Conservation (phyloP, 37 sponge, comb jelly and placozoan species). For the Cladorhizidae sp. region DNA sequence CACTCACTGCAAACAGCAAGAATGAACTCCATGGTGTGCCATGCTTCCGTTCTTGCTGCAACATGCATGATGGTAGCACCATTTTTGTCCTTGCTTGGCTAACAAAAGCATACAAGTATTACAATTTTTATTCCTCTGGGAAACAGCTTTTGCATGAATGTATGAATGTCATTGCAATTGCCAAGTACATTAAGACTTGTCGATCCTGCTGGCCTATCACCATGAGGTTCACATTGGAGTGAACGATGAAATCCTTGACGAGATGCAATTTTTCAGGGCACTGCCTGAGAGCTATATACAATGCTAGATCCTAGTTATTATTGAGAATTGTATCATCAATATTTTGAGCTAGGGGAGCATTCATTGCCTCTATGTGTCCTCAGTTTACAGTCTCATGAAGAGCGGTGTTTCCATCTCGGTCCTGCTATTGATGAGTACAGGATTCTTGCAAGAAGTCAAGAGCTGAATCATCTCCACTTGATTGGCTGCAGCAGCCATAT, state of each 20-base stretch:
- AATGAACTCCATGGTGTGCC: constrained; percentile 53
- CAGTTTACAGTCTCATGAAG: constrained; percentile 69
- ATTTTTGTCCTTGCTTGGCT: constrained; percentile 59
- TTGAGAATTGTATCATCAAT: constrained; percentile 52
- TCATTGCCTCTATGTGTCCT: constrained; percentile 23
- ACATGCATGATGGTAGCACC: constrained; percentile 64
- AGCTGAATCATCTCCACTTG: constrained; percentile 46
- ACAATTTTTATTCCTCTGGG: neutral
- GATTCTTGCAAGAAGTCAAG: constrained; percentile 40
- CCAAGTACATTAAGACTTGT: constrained; percentile 67
- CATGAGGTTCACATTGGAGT: constrained; percentile 21
- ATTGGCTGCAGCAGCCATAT: constrained; percentile 47
- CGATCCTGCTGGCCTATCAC: constrained; percentile 38
- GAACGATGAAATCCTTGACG: constrained; percentile 28
- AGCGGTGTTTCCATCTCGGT: constrained; percentile 84
- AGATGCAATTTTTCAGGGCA: constrained; percentile 1
- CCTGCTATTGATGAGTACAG: constrained; percentile 35
- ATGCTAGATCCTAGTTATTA: constrained; percentile 29
- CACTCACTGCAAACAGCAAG: constrained; percentile 20
- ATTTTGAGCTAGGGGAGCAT: constrained; percentile 45
- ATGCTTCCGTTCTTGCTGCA: constrained; percentile 69
- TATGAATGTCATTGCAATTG: constrained; percentile 41
- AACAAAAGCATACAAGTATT: constrained; percentile 15
- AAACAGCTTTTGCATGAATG: constrained; percentile 26
- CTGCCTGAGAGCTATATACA: constrained; percentile 53